Evolutionary conservation across 35 echinoderm and acorn worm genomes (phyloP).

Genomic region (Strongylocentrotus purpuratus): DNA sequence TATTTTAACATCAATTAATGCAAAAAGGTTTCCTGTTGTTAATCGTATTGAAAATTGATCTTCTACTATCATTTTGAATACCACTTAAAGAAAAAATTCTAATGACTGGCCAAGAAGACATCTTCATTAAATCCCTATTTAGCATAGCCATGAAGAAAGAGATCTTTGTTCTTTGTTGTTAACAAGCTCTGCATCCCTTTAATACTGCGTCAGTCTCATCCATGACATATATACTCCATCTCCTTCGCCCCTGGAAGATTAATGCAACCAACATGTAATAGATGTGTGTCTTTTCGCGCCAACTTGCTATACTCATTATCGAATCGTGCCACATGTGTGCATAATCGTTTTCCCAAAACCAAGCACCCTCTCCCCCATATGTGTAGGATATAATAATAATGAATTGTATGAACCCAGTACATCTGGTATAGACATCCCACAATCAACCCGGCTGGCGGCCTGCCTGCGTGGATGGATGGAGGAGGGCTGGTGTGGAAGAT

Average conservation of each 20-base stretch:
- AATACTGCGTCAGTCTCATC: background rate
- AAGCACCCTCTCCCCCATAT: background rate
- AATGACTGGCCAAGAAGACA: too few relatives aligned
- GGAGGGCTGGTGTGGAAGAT: background rate
- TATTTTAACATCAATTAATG: too few relatives aligned
- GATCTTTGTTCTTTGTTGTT: background rate
- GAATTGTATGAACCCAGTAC: background rate
- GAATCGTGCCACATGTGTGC: background rate
- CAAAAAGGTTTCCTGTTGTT: too few relatives aligned
- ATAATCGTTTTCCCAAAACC: slow-evolving; percentile 11
- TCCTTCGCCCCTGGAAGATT: background rate
- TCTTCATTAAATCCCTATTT: too few relatives aligned
- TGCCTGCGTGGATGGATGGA: background rate
- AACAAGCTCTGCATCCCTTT: background rate
- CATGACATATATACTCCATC: background rate
- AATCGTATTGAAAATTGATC: too few relatives aligned
- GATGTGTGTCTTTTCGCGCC: slow-evolving; percentile 20
- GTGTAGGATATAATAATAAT: background rate
- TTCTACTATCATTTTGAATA: too few relatives aligned
- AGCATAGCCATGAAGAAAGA: background rate
- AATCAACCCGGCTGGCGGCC: too few relatives aligned
- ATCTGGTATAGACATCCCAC: background rate
- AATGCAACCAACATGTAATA: background rate
- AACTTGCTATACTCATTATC: slow-evolving; percentile 10
- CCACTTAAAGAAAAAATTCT: too few relatives aligned